Evolutionary conservation across 2,797 vertebrate genomes (phyloP).

Genomic region (Pseudochaenichthys georgianus): DNA sequence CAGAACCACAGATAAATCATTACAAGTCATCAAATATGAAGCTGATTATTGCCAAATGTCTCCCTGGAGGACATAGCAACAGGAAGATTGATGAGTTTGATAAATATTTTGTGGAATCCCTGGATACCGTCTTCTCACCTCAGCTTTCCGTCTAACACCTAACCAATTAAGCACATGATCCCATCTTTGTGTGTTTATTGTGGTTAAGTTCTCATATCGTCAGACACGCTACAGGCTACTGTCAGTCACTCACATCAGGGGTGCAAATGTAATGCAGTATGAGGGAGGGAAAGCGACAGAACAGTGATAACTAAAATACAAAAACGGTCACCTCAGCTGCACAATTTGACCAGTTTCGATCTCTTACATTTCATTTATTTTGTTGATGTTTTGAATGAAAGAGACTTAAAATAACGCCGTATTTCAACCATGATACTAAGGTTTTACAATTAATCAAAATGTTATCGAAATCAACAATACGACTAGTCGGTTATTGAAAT

Average conservation of each 20-base stretch:
- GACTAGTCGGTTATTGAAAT: too few species aligned
- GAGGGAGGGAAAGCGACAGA: neutral
- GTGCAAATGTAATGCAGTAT: neutral
- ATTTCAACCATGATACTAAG: too few species aligned
- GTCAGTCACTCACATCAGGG: constrained; percentile 61
- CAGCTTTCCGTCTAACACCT: constrained; percentile 18
- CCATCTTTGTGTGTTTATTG: constrained; percentile 32
- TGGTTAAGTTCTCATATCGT: constrained; percentile 34
- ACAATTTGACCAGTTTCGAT: constrained; percentile 28
- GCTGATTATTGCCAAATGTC: constrained; percentile 50
- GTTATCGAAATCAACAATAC: too few species aligned
- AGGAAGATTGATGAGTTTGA: constrained; percentile 60
- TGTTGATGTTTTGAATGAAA: too few species aligned
- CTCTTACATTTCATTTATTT: neutral
- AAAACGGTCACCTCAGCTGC: neutral
- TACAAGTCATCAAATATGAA: constrained; percentile 44
- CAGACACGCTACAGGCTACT: constrained; percentile 61
- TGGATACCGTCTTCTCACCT: constrained; percentile 62
- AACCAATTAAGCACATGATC: constrained; percentile 49
- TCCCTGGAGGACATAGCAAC: constrained; percentile 70
- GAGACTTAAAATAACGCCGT: too few species aligned
- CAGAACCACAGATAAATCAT: constrained; percentile 66
- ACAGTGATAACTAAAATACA: constrained; percentile 2
- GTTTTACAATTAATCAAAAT: too few species aligned
- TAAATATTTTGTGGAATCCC: constrained; percentile 80